Conservation (phyloP, 2,113 vertebrate species). For the Cheirogaleus medius region DNA sequence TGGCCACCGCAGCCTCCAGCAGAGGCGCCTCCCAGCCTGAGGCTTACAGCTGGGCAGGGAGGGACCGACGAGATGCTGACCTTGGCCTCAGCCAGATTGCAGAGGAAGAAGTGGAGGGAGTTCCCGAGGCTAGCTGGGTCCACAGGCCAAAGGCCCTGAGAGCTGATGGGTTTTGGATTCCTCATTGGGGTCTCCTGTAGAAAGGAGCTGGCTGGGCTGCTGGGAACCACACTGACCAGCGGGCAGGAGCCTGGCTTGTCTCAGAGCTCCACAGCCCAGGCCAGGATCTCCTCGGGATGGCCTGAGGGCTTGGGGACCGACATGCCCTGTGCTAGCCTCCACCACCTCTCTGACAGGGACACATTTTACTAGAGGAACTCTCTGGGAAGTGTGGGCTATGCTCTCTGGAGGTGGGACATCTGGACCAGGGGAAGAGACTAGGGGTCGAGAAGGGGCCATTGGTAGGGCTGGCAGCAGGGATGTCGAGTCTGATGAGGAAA, state of each 20-base stretch:
- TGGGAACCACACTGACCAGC: not conserved
- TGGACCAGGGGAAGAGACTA: not conserved
- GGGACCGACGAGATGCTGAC: constrained; percentile 67
- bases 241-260: not conserved
- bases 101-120: not conserved
- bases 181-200: not conserved
- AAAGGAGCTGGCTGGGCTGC: not conserved
- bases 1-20: not conserved
- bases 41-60: constrained; percentile 66
- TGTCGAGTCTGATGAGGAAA: not conserved
- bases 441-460: not conserved
- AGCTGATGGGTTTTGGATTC: not conserved
- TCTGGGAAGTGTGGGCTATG: fast-evolving
- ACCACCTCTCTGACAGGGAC: not conserved
- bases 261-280: not conserved
- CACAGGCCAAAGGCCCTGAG: not conserved
- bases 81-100: not conserved
- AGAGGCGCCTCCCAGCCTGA: constrained; percentile 58
- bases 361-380: not conserved
- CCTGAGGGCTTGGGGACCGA: not conserved
- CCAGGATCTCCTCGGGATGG: not conserved
- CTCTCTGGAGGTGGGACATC: not conserved
- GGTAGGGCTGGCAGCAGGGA: not conserved
- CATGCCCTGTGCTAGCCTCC: no score
- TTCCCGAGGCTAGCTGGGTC: not conserved